Percentiles rank a stretch among this genome's conserved stretches.
phyloP scores from a whole-genome alignment of 2,888 invertebrate genomes.

The Rhaphigaster nebulosa region DNA sequence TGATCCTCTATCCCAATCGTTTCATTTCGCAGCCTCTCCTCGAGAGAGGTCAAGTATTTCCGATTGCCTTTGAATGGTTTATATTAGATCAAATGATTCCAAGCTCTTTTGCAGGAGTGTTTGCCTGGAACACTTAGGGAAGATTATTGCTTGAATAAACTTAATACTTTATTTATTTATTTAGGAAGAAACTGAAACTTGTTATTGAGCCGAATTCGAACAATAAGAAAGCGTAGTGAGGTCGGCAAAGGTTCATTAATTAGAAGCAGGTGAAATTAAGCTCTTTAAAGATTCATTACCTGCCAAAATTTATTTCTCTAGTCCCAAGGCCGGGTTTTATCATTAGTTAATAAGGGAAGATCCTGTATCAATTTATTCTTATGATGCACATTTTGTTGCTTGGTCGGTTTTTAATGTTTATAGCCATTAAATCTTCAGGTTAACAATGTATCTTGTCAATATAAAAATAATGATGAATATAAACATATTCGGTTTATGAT shows the following conservation, averaged over 20 bases:
- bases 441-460: no score
- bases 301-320: neutral
- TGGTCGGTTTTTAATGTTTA: neutral
- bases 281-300: neutral
- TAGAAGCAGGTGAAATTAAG: neutral
- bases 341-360: neutral
- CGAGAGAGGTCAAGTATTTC: neutral
- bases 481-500: no score
- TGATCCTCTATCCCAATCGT: neutral
- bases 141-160: neutral
- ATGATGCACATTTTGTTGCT: neutral
- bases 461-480: no score
- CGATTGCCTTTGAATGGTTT: constrained; percentile 10
- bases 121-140: neutral
- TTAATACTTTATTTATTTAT: neutral
- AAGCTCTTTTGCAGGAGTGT: neutral
- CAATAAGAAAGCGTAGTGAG: neutral
- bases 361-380: neutral
- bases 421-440: no score
- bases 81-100: constrained; percentile 27
- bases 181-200: constrained; percentile 16
- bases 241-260: neutral
- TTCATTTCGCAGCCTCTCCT: neutral
- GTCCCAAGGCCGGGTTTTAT: neutral
- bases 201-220: neutral